A percentile compares a stretch with the other conserved stretches of the same genome.
These are phyloP conservation scores for Malthinus flaveolus DNA, from an alignment of 2,888 invertebrate genomes.

Conservation along the genomic window DNA sequence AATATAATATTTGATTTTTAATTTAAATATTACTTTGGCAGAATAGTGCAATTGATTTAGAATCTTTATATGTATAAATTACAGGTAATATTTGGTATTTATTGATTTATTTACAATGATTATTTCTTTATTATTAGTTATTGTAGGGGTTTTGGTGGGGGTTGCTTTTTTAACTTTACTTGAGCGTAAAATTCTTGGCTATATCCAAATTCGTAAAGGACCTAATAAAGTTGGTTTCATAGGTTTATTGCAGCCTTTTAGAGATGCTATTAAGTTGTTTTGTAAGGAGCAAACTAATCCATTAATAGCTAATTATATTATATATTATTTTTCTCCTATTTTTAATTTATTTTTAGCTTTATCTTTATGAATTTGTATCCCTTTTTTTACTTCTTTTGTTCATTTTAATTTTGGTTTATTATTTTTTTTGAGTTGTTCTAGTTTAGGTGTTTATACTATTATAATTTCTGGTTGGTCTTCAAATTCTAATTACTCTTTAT, in stretches of 20 bases:
- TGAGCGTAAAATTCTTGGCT: constrained; percentile 71
- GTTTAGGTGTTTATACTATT: constrained; percentile 66
- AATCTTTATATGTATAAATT: constrained; percentile 63
- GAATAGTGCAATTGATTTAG: constrained; percentile 74
- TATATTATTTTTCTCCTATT: constrained; percentile 65
- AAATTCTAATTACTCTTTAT: constrained; percentile 73
- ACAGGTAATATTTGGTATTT: constrained; percentile 61
- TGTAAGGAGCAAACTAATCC: constrained; percentile 65
- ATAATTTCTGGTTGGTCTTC: constrained; percentile 70
- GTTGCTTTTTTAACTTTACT: constrained; percentile 74
- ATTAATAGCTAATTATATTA: constrained; percentile 61
- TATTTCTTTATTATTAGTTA: constrained; percentile 56
- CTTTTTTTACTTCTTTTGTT: constrained; percentile 60
- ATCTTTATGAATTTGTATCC: constrained; percentile 62
- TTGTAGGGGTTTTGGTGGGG: constrained; percentile 64
- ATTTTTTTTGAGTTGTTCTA: constrained; percentile 68
- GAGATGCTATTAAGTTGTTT: constrained; percentile 75
- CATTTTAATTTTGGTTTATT: constrained; percentile 64
- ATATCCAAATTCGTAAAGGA: constrained; percentile 74
- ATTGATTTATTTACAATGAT: constrained; percentile 43
- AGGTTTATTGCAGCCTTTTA: constrained; percentile 71
- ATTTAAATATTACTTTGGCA: constrained; percentile 63
- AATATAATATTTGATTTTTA: constrained; percentile 57
- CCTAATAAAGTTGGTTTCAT: constrained; percentile 70
- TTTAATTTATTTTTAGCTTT: constrained; percentile 63